Evolutionary conservation across 2,888 invertebrate species (phyloP), one percentile per base, ranked within the genome.

Genomic region (Amiota communis): DNA sequence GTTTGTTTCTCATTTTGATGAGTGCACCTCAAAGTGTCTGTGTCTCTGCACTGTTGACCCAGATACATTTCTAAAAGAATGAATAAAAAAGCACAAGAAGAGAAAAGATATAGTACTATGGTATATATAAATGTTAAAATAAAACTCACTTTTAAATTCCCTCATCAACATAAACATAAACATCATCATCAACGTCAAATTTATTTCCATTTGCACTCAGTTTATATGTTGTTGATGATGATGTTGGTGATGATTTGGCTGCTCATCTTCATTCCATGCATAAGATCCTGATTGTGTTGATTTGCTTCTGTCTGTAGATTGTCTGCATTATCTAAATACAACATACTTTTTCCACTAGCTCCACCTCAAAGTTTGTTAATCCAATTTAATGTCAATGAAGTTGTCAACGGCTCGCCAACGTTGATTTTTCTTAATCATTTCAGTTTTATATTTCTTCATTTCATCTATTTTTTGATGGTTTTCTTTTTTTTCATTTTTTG

Each of bases 341-440:
- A n/a, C 12, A 15, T 23, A 23, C 23, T 23, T 23, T 3, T 36
- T 36, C 36, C 8, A 6, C 6, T 36, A 51, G 3, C 53, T 8
- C 4, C 53, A 15, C 15, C 15, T 15, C 17, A 17, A 20, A 13
- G 17, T 59, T 46, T 64, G 20, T 63, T 75, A 71, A 72, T 57
- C 75, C 82, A 80, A 83, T 84, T 81, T 77, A 74, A 77, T 80
- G 73, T 77, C 82, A 84, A 85, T 85, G 81, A 77, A 82, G 80
- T 81, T 78, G 75, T 76, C 77, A 74, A 69, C 53, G 49, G 49
- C 71, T n/a, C 6, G 53, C 53, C 53, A n/a, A 6, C n/a, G 6
- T 53, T 53, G 53, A 12, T 53, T 53, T 53, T 53, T 36, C 36
- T 36, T 36, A 36, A 36, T 51, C 53, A n/a, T 51, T 12, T 8